Conservation (phyloP, 2,888 invertebrate genomes). For the Mimumesa dahlbomi region DNA sequence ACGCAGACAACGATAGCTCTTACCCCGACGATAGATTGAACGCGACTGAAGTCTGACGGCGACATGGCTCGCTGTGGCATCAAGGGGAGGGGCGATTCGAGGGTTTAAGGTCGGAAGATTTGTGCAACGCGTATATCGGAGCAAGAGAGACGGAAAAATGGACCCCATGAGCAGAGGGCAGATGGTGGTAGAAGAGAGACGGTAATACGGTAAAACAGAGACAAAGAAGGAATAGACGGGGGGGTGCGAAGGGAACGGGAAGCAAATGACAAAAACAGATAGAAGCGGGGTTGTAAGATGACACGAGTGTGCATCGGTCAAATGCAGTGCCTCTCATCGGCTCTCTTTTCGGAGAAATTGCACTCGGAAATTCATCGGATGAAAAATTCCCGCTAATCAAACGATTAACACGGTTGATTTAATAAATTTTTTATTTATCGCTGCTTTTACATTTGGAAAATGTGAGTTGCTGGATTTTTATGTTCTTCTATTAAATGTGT, state of each 20-base stretch:
- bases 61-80: constrained; percentile 51
- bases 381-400: too few relatives aligned
- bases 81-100: constrained; percentile 44
- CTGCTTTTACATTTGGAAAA: too few relatives aligned
- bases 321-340: constrained; percentile 59
- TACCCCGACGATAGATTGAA: constrained; percentile 58
- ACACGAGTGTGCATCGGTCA: constrained; percentile 34
- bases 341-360: too few relatives aligned
- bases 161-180: constrained; percentile 13
- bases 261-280: constrained; percentile 47
- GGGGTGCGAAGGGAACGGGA: constrained; percentile 16
- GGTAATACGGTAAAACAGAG: not conserved
- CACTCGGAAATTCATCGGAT: too few relatives aligned
- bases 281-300: constrained; percentile 36
- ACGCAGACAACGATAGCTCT: constrained; percentile 17
- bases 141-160: constrained; percentile 20
- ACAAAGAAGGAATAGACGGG: constrained; percentile 23
- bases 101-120: constrained; percentile 54
- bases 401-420: too few relatives aligned
- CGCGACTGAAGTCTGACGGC: constrained; percentile 60
- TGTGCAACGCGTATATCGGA: constrained; percentile 18
- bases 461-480: too few relatives aligned
- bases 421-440: too few relatives aligned
- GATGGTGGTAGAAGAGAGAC: not conserved
- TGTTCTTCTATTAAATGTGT: too few relatives aligned